Percentiles rank a stretch among this genome's conserved stretches.
Conservation (phyloP, 2,113 vertebrate species). For the Boleophthalmus pectinirostris region DNA sequence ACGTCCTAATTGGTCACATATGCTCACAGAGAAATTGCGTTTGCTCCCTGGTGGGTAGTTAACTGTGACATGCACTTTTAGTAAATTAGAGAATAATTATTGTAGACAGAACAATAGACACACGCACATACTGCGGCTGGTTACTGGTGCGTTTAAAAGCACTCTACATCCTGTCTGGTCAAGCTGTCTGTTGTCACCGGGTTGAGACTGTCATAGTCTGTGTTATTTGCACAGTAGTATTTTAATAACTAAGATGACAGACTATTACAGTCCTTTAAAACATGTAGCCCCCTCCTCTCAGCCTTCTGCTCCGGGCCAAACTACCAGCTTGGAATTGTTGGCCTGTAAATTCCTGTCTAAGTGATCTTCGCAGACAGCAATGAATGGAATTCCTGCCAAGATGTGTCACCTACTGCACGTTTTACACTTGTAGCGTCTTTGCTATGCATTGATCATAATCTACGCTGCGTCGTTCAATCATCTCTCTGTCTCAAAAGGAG, state of each 20-base stretch:
- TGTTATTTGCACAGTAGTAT: constrained; percentile 32
- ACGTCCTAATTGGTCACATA: constrained; percentile 33
- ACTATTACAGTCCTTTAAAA: constrained; percentile 10
- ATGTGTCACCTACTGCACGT: constrained; percentile 48
- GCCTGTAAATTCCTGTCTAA: constrained; percentile 70
- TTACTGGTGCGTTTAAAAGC: not conserved
- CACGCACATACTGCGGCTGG: not conserved
- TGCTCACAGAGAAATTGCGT: constrained; percentile 16
- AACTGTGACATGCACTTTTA: constrained; percentile 21
- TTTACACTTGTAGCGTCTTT: constrained; percentile 8
- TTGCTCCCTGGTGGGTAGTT: not conserved
- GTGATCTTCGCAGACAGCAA: constrained; percentile 55
- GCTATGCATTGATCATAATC: constrained; percentile 11
- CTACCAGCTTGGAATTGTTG: constrained; percentile 17
- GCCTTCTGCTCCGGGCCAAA: constrained; percentile 39
- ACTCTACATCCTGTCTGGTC: constrained; percentile 1
- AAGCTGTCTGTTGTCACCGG: not conserved
- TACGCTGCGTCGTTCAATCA: not conserved
- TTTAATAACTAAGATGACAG: constrained; percentile 44
- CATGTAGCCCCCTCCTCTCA: not conserved
- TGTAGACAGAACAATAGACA: not conserved
- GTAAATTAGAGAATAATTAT: constrained; percentile 18
- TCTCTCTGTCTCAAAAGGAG: not conserved
- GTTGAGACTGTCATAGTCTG: not conserved
- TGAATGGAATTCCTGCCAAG: constrained; percentile 64